A percentile compares a stretch with the other conserved stretches of the same genome.
These are phyloP conservation scores for Pantelozetes paolii DNA, from an alignment of 2,888 invertebrate species.

Conservation along the genomic window DNA sequence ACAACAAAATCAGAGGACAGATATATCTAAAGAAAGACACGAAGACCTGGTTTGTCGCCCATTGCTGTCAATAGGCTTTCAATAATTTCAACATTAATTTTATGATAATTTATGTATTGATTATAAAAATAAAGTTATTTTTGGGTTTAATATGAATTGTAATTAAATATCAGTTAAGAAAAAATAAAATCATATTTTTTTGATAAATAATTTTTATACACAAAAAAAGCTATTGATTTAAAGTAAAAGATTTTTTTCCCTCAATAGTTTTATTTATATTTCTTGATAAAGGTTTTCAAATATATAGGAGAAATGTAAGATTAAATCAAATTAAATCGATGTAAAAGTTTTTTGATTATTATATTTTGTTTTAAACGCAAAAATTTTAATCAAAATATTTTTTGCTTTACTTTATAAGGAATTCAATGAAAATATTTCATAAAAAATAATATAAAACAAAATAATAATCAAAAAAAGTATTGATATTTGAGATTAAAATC, in stretches of 20 bases:
- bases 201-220: not conserved
- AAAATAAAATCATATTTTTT: not conserved
- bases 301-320: not conserved
- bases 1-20: no score
- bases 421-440: not conserved
- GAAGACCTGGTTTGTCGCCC: no score
- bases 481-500: not conserved
- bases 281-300: no score
- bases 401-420: not conserved
- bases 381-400: not conserved
- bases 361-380: not conserved
- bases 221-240: not conserved
- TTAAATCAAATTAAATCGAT: constrained; percentile 15
- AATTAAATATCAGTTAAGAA: not conserved
- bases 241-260: no score
- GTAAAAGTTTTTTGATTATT: not conserved
- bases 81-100: not conserved
- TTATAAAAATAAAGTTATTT: constrained; percentile 11
- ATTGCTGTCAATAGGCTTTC: no score
- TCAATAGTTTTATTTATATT: no score
- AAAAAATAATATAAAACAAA: not conserved
- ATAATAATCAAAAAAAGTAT: not conserved
- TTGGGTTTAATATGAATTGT: not conserved
- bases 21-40: no score
- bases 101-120: constrained; percentile 29